Base-by-base conservation (phyloP, 2,797 vertebrate genomes). In the Knipowitschia caucasica region DNA sequence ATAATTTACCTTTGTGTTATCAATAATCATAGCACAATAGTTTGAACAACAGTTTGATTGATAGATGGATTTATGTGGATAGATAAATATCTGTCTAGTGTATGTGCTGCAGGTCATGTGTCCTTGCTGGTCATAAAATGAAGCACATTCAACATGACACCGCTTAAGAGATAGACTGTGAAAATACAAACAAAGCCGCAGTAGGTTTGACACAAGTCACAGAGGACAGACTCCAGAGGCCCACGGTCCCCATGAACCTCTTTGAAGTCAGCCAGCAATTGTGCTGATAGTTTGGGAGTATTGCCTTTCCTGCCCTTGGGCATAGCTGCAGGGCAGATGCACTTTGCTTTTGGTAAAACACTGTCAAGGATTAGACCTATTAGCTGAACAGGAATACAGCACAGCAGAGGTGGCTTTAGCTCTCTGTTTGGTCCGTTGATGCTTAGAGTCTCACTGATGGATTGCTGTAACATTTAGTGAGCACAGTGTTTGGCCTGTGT, bases 141-240 rank as follows among this genome's bases (percentile, higher is more conserved):
- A 83, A 59, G 75, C 72, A 31, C 60, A n/a, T 84, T 75, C 82
- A 61, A 72, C 68, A 9, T 76, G 84, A 33, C 55, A 58, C 64
- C 21, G 74, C 75, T 82, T 84, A 80, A 73, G 73, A 72, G 69
- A 72, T 69, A 67, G 88, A 88, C 86, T 82, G 82, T 82, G 71
- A 69, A 77, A 80, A 75, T 65, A 78, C 64, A 84, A 85, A 88
- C 83, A 86, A 81, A 86, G 69, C 59, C 67, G 15, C 53, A 49
- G 63, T 77, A 69, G 58, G 61, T 46, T 59, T 80, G 86, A 86
- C 83, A 82, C 61, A 50, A 50, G 73, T 86, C 79, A 77, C 71
- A 42, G 66, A 56, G 73, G 77, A 64, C 65, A 53, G 75, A 77
- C 71, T 66, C 71, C 33, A 65, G 77, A 74, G 67, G 27, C 51